phyloP scores from a whole-genome alignment of 2,113 vertebrate genomes.

The Callipepla squamata region DNA sequence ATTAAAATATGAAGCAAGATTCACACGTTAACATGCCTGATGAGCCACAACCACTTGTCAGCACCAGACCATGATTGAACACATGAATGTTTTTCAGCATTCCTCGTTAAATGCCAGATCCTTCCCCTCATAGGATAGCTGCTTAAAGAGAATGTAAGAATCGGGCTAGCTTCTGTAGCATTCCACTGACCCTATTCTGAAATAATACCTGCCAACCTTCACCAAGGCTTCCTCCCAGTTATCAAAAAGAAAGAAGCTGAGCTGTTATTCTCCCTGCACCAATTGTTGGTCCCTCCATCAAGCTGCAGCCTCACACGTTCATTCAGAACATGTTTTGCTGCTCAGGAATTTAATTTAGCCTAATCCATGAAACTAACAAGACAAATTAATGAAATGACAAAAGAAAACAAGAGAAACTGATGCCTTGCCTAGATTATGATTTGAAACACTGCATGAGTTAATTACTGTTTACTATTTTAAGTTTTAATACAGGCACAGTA shows the following conservation, averaged over 20 bases:
- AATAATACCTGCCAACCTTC: background rate
- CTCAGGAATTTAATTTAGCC: background rate
- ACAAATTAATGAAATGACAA: background rate
- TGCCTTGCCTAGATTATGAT: background rate
- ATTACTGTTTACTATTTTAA: background rate
- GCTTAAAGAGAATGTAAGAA: background rate
- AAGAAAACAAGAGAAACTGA: background rate
- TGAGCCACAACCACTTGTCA: background rate
- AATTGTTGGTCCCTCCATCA: background rate
- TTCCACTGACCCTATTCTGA: background rate
- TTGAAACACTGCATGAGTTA: background rate
- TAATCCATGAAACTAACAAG: background rate
- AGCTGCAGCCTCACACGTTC: background rate
- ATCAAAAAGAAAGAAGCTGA: fast-evolving
- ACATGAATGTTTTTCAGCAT: background rate
- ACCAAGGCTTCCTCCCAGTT: background rate
- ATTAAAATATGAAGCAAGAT: background rate
- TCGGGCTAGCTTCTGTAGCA: background rate
- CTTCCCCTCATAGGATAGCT: background rate
- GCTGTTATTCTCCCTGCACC: background rate
- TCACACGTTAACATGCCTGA: background rate
- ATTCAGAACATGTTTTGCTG: background rate
- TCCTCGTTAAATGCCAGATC: background rate
- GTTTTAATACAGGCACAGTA: background rate
- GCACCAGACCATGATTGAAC: background rate